Evolutionary conservation across 2,797 vertebrate genomes (phyloP).

Genomic region (Artibeus lituratus): DNA sequence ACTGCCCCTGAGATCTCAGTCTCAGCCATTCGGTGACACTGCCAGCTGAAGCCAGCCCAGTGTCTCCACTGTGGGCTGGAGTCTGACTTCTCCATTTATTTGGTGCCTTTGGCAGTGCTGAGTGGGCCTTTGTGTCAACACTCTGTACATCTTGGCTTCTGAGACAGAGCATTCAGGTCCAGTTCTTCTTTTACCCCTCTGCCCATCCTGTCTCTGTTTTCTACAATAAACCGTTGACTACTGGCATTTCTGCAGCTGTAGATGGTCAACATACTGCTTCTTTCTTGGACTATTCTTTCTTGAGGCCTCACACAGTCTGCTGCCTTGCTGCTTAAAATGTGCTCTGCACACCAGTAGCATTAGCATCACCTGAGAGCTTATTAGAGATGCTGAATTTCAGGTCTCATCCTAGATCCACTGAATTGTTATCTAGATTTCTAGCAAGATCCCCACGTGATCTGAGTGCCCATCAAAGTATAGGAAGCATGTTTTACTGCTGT

Average conservation of each 20-base stretch:
- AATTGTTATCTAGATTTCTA: not conserved
- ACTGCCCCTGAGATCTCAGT: not conserved
- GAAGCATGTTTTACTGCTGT: not conserved
- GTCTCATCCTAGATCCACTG: not conserved
- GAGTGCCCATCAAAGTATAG: not conserved
- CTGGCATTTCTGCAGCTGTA: not conserved
- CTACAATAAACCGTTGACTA: not conserved
- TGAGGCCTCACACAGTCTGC: not conserved
- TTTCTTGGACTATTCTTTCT: not conserved
- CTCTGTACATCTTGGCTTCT: not conserved
- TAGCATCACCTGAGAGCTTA: not conserved
- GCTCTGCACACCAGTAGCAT: not conserved
- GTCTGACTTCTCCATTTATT: too few relatives aligned
- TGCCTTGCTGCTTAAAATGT: not conserved
- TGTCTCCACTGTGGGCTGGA: fast-evolving
- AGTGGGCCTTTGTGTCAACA: not conserved
- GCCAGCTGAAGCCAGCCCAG: not conserved
- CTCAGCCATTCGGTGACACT: not conserved
- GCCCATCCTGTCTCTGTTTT: not conserved
- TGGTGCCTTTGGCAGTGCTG: fast-evolving
- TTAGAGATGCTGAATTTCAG: not conserved
- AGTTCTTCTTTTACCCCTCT: not conserved
- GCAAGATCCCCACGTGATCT: not conserved
- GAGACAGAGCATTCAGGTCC: not conserved
- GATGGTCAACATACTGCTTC: not conserved